Evolutionary conservation across 2,888 invertebrate genomes (phyloP), one percentile per base, ranked within the genome.

Genomic region (Xiphydria camelus): DNA sequence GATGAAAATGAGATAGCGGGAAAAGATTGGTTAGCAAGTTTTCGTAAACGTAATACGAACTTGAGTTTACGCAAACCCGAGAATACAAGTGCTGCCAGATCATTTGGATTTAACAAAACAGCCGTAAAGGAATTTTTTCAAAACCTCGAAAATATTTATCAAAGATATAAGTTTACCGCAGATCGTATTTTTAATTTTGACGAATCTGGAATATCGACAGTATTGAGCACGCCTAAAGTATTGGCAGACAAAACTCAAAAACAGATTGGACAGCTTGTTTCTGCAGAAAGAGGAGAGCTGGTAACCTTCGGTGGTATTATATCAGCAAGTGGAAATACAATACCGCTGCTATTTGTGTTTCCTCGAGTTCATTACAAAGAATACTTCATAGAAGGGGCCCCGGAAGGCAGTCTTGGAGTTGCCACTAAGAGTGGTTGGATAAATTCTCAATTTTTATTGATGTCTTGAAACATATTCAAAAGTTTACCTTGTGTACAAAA

Each of bases 321-420:
- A 33, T 65, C 54, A 20, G 62, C 62, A 26, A 51, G 48, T 35
- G 62, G 59, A 41, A 63, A 67, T 41, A 59, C 62, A 4, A 61
- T 70, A 18, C 66, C 66, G n/a, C 70, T 68, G n/a, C 38, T 68
- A 34, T 70, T 67, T 37, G 46, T 71, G 29, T 61, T 57, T 53
- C 55, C 60, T n/a, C 41, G 61, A n/a, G 50, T 52, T 10, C 47
- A 46, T 33, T 55, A 37, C 37, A 51, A 57, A 19, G 34, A 44
- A 20, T 45, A 62, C 49, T 60, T 64, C 48, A 20, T 62, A 5
- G 47, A 44, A 12, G 57, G 57, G 37, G 64, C 59, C 10, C 62
- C 65, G 15, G 35, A 51, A 45, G 66, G 65, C 22, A 61, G 57
- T 39, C 32, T 59, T 23, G 64, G 59, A 18, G 42, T 55, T 41